phyloP scores from a whole-genome alignment of 2,888 invertebrate species.

The Xanthia togata region DNA sequence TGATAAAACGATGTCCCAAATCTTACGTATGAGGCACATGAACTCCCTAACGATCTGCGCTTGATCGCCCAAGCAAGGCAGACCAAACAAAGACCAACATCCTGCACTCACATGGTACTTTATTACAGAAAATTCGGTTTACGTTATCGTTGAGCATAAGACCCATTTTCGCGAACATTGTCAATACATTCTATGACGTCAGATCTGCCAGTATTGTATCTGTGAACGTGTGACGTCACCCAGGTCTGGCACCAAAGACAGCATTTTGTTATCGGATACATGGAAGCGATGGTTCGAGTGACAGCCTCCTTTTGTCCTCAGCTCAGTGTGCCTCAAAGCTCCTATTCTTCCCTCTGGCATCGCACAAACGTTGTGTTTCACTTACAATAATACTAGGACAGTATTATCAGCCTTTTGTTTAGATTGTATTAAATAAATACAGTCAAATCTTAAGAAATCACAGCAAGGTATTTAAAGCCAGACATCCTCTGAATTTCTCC shows the following conservation, averaged over 20 bases:
- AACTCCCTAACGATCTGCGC: slow-evolving; percentile 67
- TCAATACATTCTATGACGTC: slow-evolving; percentile 64
- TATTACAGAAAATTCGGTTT: slow-evolving; percentile 66
- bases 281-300: slow-evolving; percentile 66
- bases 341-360: slow-evolving; percentile 69
- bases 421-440: slow-evolving; percentile 32
- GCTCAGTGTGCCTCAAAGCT: slow-evolving; percentile 68
- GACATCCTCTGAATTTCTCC: slow-evolving; percentile 14
- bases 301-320: slow-evolving; percentile 71
- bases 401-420: slow-evolving; percentile 55
- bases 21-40: slow-evolving; percentile 49
- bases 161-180: slow-evolving; percentile 47
- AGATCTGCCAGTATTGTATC: slow-evolving; percentile 65
- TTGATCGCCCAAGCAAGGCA: slow-evolving; percentile 77
- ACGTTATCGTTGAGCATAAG: slow-evolving; percentile 37
- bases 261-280: slow-evolving; percentile 75
- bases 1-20: slow-evolving; percentile 48
- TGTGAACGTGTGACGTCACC: slow-evolving; percentile 68
- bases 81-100: slow-evolving; percentile 69
- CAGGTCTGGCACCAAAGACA: slow-evolving; percentile 65
- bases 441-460: slow-evolving; percentile 42
- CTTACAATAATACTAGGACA: slow-evolving; percentile 62
- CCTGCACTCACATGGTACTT: slow-evolving; percentile 67
- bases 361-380: slow-evolving; percentile 61
- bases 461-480: slow-evolving; percentile 41